phyloP scores from a whole-genome alignment of 2,888 invertebrate genomes.

The Operophtera brumata region DNA sequence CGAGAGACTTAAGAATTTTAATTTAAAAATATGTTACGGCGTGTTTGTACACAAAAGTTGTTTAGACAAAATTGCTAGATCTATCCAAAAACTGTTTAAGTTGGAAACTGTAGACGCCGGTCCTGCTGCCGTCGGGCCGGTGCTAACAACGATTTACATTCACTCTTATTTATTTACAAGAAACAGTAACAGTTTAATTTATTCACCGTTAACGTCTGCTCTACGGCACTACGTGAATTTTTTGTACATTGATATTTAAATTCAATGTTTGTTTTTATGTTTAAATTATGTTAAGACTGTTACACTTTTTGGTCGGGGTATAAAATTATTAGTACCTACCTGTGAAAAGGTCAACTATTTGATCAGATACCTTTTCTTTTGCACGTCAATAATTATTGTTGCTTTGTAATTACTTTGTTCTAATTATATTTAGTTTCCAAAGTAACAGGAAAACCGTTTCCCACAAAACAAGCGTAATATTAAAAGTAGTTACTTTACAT shows the following conservation, averaged over 20 bases:
- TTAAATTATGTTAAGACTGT: neutral
- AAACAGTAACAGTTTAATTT: constrained; percentile 50
- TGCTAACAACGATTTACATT: constrained; percentile 69
- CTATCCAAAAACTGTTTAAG: constrained; percentile 4
- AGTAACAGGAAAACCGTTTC: neutral
- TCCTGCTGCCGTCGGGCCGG: constrained; percentile 41
- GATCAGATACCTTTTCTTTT: no score
- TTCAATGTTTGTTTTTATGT: neutral
- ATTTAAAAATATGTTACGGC: no score
- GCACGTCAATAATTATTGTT: no score
- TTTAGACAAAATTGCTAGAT: neutral
- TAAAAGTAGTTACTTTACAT: neutral
- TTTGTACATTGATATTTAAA: constrained; percentile 1
- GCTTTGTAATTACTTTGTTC: neutral
- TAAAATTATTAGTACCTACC: no score
- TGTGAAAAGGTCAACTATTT: no score
- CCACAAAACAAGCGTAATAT: neutral
- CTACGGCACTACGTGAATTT: constrained; percentile 5
- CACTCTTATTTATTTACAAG: constrained; percentile 63
- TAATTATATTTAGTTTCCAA: neutral
- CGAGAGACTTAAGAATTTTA: no score
- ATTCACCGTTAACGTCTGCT: constrained; percentile 42
- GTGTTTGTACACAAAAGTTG: neutral
- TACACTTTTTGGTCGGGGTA: no score
- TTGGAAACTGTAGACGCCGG: constrained; percentile 23